A percentile compares a stretch with the other conserved stretches of the same genome.
phyloP scores from a whole-genome alignment of 1,140 invertebrate genomes.

The Megathymus violae region DNA sequence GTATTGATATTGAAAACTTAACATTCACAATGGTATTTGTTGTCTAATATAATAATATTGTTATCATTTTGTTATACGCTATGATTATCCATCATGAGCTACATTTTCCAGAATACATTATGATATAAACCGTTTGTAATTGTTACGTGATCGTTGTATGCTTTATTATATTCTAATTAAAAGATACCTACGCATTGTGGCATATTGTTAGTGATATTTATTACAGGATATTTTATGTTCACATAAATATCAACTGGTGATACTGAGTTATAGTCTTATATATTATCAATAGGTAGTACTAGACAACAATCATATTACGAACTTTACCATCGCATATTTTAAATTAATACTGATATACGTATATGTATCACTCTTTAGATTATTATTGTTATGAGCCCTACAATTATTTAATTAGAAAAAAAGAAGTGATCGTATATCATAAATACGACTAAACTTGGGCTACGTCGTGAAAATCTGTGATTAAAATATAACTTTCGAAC shows the following conservation, averaged over 20 bases:
- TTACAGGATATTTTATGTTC: constrained; percentile 14
- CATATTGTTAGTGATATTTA: constrained; percentile 31
- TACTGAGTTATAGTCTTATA: constrained; percentile 21
- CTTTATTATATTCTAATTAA: constrained; percentile 33
- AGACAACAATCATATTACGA: not conserved
- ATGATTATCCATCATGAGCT: not conserved
- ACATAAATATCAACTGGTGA: constrained; percentile 22
- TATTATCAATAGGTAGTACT: constrained; percentile 5
- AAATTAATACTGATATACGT: not conserved
- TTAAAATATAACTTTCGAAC: too few relatives aligned
- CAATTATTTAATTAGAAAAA: too few relatives aligned
- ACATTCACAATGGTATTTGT: not conserved
- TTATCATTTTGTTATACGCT: not conserved
- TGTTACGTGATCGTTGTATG: constrained; percentile 7
- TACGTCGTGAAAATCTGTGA: too few relatives aligned
- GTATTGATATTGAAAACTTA: too few relatives aligned
- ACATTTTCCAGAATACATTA: constrained; percentile 8
- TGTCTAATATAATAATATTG: not conserved
- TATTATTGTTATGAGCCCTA: too few relatives aligned
- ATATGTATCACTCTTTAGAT: too few relatives aligned
- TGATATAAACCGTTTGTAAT: constrained; percentile 16
- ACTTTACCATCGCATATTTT: not conserved
- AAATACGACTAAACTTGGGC: too few relatives aligned
- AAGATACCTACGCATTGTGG: constrained; percentile 33
- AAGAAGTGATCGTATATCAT: too few relatives aligned